Conservation (phyloP, 2,797 vertebrate species). For the Aselliscus stoliczkanus region DNA sequence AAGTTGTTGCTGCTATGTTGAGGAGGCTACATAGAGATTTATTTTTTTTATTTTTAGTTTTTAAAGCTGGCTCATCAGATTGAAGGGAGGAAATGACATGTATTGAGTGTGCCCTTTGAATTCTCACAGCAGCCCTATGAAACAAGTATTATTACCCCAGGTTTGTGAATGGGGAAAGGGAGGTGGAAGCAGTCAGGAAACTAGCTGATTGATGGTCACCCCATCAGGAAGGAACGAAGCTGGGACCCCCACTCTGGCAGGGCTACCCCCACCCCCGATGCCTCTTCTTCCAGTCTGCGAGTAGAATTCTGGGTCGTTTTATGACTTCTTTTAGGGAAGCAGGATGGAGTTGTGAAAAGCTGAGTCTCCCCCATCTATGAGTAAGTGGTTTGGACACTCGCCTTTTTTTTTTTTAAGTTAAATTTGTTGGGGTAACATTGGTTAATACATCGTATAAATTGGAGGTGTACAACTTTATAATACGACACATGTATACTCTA, state of each 20-base stretch:
- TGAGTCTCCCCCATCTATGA: not conserved
- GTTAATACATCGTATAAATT: not conserved
- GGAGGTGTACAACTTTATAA: too few relatives aligned
- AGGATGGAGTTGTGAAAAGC: not conserved
- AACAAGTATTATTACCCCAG: not conserved
- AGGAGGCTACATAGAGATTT: not conserved
- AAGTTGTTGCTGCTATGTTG: not conserved
- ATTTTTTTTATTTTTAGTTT: not conserved
- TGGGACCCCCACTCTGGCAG: not conserved
- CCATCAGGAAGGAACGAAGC: not conserved
- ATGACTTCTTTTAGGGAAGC: not conserved
- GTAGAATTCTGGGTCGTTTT: not conserved
- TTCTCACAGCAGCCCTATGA: not conserved
- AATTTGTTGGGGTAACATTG: not conserved
- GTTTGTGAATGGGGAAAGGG: not conserved
- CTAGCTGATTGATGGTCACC: fast-evolving
- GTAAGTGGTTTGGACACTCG: not conserved
- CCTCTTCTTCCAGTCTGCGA: fast-evolving
- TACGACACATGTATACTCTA: too few relatives aligned
- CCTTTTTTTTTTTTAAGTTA: not conserved
- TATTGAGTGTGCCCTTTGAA: not conserved
- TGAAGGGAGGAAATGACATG: not conserved
- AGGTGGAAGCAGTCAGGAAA: not conserved
- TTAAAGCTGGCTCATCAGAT: not conserved
- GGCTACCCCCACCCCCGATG: too few relatives aligned